phyloP scores from a whole-genome alignment of 2,797 vertebrate genomes.

The Lindbergichthys nudifrons region DNA sequence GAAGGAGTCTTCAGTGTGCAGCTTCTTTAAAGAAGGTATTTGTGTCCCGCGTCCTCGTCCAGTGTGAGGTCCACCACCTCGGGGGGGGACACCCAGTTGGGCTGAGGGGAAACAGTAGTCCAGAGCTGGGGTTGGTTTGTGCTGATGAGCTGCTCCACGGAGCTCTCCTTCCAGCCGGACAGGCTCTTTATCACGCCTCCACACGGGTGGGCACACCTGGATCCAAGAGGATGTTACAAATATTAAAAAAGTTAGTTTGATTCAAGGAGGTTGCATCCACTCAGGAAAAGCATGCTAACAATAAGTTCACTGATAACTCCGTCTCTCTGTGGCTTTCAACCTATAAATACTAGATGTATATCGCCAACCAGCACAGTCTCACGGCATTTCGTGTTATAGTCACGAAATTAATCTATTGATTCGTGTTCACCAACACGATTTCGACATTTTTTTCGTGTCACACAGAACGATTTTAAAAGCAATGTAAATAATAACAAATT shows the following conservation, averaged over 20 bases:
- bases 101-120: constrained; percentile 92
- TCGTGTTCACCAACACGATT: no score
- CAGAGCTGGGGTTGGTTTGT: constrained; percentile 89
- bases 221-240: constrained; percentile 3
- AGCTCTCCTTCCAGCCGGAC: constrained; percentile 92
- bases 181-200: constrained; percentile 97
- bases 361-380: no score
- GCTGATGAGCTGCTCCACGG: constrained; percentile 85
- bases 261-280: constrained; percentile 63
- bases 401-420: no score
- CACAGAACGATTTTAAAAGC: no score
- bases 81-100: constrained; percentile 92
- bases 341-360: constrained; percentile 12
- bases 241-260: neutral
- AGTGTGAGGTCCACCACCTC: constrained; percentile 98
- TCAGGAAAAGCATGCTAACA: constrained; percentile 54
- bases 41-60: constrained; percentile 94
- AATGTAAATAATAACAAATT: no score
- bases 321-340: constrained; percentile 20
- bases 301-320: constrained; percentile 59
- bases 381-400: no score
- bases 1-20: constrained; percentile 73
- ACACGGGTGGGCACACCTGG: constrained; percentile 91
- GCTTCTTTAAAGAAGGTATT: constrained; percentile 92
- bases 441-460: no score